Percentiles rank a stretch among this genome's conserved stretches.
These are phyloP conservation scores for Syncerus caffer DNA, from an alignment of 2,797 vertebrate species.

Conservation along the genomic window DNA sequence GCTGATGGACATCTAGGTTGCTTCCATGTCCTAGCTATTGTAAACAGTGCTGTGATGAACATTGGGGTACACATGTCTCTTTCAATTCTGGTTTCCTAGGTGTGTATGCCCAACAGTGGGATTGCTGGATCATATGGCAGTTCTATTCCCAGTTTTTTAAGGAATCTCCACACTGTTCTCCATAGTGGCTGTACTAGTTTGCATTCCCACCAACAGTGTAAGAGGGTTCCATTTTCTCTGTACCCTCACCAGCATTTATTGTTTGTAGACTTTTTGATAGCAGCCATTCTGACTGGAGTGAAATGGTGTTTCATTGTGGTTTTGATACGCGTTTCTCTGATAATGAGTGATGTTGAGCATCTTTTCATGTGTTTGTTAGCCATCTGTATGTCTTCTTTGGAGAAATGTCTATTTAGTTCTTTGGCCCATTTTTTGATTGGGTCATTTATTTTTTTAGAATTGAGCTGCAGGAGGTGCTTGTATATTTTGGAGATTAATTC, in stretches of 20 bases:
- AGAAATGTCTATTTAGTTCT: not conserved
- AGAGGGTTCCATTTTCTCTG: rapidly evolving
- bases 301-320: not conserved
- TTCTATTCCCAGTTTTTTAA: not conserved
- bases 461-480: not conserved
- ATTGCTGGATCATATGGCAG: not conserved
- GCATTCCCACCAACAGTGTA: not conserved
- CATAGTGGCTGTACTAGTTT: not conserved
- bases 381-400: not conserved
- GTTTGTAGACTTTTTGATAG: not conserved
- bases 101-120: not conserved
- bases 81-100: not conserved
- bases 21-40: not conserved
- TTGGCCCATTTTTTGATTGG: not conserved
- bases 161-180: not conserved
- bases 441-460: not conserved
- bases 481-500: not conserved
- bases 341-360: not conserved
- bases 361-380: not conserved
- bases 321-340: not conserved
- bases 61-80: not conserved
- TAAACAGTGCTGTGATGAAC: not conserved
- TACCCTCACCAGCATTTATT: not conserved
- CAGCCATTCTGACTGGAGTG: not conserved
- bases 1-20: not conserved